These are phyloP conservation scores for Odontesthes bonariensis DNA, from an alignment of 2,113 vertebrate genomes.

Conservation along the genomic window DNA sequence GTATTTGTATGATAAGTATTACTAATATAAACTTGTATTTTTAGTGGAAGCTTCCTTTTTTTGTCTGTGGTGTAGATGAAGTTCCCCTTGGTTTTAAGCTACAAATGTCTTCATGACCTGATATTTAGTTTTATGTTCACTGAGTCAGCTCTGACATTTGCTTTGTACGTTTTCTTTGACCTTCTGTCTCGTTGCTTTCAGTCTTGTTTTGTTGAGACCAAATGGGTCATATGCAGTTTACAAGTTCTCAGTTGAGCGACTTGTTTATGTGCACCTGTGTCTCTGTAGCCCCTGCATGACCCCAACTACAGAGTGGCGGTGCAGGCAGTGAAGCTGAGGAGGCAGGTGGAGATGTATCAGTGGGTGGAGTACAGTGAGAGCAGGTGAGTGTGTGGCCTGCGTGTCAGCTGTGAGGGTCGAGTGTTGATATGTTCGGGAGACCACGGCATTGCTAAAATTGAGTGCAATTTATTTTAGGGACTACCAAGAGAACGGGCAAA, in stretches of 20 bases:
- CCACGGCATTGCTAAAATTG: too few relatives aligned
- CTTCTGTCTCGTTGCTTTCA: too few relatives aligned
- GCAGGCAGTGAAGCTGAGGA: constrained; percentile 91
- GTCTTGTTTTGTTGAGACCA: neutral
- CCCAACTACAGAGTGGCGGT: constrained; percentile 92
- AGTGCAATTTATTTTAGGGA: constrained; percentile 80
- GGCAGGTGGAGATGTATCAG: constrained; percentile 97
- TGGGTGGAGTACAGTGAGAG: constrained; percentile 95
- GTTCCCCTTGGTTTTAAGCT: too few relatives aligned
- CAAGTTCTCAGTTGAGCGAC: neutral
- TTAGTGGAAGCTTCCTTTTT: too few relatives aligned
- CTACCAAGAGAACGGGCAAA: constrained; percentile 90
- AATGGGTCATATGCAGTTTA: neutral
- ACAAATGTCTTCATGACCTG: too few relatives aligned
- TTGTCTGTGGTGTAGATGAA: too few relatives aligned
- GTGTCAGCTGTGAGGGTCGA: constrained; percentile 5
- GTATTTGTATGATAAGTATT: too few relatives aligned
- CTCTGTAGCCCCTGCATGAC: constrained; percentile 90
- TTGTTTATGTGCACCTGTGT: neutral
- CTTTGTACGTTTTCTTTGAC: too few relatives aligned
- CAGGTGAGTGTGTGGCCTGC: constrained; percentile 80
- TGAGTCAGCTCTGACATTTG: too few relatives aligned
- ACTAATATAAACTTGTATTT: too few relatives aligned
- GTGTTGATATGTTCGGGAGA: neutral
- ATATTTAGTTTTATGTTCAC: too few relatives aligned